Base-by-base conservation (phyloP, 2,113 vertebrate genomes). In the Larimichthys polyactis region DNA sequence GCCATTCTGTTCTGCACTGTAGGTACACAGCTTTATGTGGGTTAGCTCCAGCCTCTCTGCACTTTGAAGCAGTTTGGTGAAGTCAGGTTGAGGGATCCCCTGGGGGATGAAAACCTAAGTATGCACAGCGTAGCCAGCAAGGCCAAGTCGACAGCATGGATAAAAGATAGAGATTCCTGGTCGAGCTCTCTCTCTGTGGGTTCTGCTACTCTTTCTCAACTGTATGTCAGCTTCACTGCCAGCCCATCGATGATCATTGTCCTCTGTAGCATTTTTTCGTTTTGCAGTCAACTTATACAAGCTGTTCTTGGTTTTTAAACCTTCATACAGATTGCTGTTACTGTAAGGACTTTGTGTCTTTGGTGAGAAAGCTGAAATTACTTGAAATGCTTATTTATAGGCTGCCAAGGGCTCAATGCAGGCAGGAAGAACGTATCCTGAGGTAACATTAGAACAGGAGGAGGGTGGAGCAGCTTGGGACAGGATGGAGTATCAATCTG, bases 401-500 rank as follows among this genome's bases (percentile, higher is more conserved):
- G 71, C 80, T 81, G 80, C 76, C 58, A 68, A 76, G 69, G 68
- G 83, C 63, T 90, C 76, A 63, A 79, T 90, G 83, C 63, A 72
- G 75, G 69, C 81, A 77, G 60, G 63, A 74, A 73, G 86, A n/a
- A 86, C 66, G 82, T 83, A 73, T 75, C 64, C 64, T 52, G 78
- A 89, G 82, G 84, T 89, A 90, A 89, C 81, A 80, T 90, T 83
- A 88, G 77, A 88, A 73, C 44, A 75, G 67, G 66, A 84, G 86
- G 67, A 88, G 89, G 87, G 79, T 84, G 84, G 84, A 90, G 82
- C 63, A 81, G 32, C 81, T 88, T 66, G 19, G 84, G 86, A 93
- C 83, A 86, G 88, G 89, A 91, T 83, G 89, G 84, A 90, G 85
- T 86, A 90, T 92, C 93, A 87, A 88, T 93, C 85, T 91, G 81